Evolutionary conservation across 2,113 vertebrate species (phyloP).

Genomic region (Percopsis transmontana): DNA sequence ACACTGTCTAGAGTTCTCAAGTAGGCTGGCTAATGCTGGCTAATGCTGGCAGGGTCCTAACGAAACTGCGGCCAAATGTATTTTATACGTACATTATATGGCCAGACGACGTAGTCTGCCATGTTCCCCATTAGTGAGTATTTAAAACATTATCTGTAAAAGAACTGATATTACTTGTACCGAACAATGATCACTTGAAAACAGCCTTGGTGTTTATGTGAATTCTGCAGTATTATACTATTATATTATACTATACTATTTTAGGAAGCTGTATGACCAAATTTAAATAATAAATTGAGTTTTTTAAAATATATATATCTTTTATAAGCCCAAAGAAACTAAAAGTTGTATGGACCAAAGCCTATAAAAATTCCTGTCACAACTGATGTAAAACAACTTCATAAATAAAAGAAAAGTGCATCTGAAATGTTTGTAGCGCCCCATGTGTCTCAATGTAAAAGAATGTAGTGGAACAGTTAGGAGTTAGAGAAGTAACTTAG

Average conservation of each 20-base stretch:
- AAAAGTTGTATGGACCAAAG: constrained; percentile 20
- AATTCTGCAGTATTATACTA: too few species aligned
- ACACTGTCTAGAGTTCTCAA: neutral
- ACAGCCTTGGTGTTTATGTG: too few species aligned
- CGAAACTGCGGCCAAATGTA: too few species aligned
- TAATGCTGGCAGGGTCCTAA: too few species aligned
- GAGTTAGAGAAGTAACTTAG: neutral
- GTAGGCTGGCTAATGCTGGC: constrained; percentile 1
- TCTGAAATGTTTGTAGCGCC: neutral
- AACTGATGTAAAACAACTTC: neutral
- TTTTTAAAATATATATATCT: constrained; percentile 26
- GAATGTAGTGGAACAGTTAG: neutral
- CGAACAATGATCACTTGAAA: too few species aligned
- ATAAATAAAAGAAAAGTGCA: constrained; percentile 14
- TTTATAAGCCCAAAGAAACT: constrained; percentile 21
- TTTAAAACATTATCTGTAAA: too few species aligned
- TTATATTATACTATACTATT: too few species aligned
- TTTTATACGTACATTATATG: too few species aligned
- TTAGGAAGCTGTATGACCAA: neutral
- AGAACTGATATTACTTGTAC: too few species aligned
- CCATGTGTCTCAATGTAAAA: neutral
- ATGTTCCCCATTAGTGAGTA: too few species aligned
- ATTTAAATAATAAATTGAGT: too few species aligned
- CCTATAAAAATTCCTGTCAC: neutral
- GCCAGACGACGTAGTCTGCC: too few species aligned